A percentile compares a stretch with the other conserved stretches of the same genome.
Evolutionary conservation across 2,888 invertebrate genomes (phyloP).

Genomic region (Odontocolon sp.): DNA sequence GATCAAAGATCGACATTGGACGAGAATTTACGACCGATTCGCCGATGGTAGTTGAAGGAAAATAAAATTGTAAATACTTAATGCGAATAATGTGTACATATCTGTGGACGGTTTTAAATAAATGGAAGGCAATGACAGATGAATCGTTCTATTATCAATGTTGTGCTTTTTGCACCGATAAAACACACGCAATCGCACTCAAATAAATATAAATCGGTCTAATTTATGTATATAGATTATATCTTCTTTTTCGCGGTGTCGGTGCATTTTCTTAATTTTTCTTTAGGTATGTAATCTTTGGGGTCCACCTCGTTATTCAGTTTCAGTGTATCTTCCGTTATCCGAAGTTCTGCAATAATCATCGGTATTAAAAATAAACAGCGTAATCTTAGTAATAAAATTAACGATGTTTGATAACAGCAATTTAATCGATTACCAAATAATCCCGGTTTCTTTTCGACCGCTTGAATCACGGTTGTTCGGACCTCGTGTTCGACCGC

Average conservation of each 20-base stretch:
- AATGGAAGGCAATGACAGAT: not conserved
- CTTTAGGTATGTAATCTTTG: constrained; percentile 40
- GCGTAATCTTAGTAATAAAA: not conserved
- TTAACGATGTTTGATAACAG: no score
- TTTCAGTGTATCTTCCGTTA: constrained; percentile 84
- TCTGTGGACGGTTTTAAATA: constrained; percentile 34
- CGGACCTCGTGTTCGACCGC: constrained; percentile 88
- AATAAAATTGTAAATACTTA: constrained; percentile 42
- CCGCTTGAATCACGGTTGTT: constrained; percentile 88
- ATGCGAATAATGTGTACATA: constrained; percentile 5
- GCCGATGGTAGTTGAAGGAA: constrained; percentile 36
- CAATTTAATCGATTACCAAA: constrained; percentile 80
- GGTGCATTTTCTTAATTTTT: constrained; percentile 47
- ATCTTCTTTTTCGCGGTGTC: constrained; percentile 30
- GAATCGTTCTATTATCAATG: not conserved
- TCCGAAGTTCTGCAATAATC: constrained; percentile 83
- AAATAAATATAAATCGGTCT: constrained; percentile 38
- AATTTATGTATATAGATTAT: constrained; percentile 2
- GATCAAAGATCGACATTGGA: not conserved
- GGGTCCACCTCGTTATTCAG: constrained; percentile 83
- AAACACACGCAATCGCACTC: no score
- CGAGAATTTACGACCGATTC: not conserved
- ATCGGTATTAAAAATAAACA: not conserved
- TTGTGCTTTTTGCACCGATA: no score
- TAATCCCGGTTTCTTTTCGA: constrained; percentile 85